Percentiles rank a stretch among this genome's conserved stretches.
phyloP scores from a whole-genome alignment of 1,140 invertebrate genomes.

The Sinonovacula constricta region DNA sequence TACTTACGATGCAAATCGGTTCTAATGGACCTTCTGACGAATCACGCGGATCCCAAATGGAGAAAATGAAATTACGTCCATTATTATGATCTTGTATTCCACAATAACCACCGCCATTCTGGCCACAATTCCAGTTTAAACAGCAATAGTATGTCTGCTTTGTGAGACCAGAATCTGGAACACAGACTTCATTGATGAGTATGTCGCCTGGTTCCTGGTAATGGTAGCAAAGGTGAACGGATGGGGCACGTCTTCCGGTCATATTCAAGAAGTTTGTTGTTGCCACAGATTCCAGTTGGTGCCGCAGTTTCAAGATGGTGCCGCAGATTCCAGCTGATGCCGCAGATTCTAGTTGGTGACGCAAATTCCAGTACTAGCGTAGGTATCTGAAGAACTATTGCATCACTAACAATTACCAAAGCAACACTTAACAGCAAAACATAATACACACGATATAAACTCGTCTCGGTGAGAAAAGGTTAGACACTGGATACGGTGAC shows the following conservation, averaged over 20 bases:
- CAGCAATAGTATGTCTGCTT: slow-evolving; percentile 49
- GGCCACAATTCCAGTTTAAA: slow-evolving; percentile 49
- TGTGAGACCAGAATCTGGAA: slow-evolving; percentile 31
- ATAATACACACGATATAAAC: no score
- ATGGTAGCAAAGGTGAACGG: slow-evolving; percentile 28
- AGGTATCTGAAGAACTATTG: no score
- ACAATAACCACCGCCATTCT: slow-evolving; percentile 57
- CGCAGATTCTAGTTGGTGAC: no score
- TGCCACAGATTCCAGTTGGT: no score
- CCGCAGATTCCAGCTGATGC: no score
- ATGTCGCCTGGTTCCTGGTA: slow-evolving; percentile 44
- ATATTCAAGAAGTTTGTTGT: no score
- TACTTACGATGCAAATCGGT: background rate
- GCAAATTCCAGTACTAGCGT: no score
- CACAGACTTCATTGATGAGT: slow-evolving; percentile 55
- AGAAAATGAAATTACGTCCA: slow-evolving; percentile 55
- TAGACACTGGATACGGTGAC: no score
- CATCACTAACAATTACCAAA: no score
- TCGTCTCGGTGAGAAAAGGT: no score
- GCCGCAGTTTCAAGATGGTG: no score
- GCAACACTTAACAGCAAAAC: no score
- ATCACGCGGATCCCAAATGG: slow-evolving; percentile 51
- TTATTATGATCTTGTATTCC: slow-evolving; percentile 57
- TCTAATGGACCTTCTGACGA: background rate
- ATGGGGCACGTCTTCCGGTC: slow-evolving; percentile 51